A percentile compares a stretch with the other conserved stretches of the same genome.
Evolutionary conservation across 35 echinoderm and acorn worm species (phyloP).

Genomic region (Hemicentrotus pulcherrimus): DNA sequence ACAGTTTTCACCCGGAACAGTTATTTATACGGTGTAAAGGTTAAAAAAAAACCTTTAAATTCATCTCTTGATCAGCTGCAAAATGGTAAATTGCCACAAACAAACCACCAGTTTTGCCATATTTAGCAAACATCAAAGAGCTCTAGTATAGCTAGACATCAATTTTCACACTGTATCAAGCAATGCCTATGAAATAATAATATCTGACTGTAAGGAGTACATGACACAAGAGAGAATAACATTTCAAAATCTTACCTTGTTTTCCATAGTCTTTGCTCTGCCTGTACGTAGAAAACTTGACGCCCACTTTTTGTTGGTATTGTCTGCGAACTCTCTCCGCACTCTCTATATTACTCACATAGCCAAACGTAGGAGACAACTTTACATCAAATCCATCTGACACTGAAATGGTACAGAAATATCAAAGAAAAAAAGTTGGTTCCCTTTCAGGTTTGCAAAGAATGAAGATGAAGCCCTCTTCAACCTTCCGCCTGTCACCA

Average conservation of each 20-base stretch:
- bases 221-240: neutral
- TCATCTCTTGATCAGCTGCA: no score
- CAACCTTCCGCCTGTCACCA: no score
- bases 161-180: neutral
- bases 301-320: neutral
- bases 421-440: constrained; percentile 28
- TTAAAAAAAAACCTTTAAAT: no score
- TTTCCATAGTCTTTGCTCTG: constrained; percentile 45
- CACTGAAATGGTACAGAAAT: constrained; percentile 8
- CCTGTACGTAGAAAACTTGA: constrained; percentile 25
- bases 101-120: neutral
- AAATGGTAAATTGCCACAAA: no score
- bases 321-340: neutral
- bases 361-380: constrained; percentile 22
- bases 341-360: constrained; percentile 22
- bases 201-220: neutral
- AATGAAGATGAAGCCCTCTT: neutral
- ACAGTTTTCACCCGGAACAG: no score
- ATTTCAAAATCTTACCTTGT: neutral
- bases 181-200: neutral
- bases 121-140: neutral
- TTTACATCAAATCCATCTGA: neutral
- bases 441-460: neutral
- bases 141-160: neutral
- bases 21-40: no score